Conservation (phyloP, 2,888 invertebrate species). For the Notodonta dromedarius region DNA sequence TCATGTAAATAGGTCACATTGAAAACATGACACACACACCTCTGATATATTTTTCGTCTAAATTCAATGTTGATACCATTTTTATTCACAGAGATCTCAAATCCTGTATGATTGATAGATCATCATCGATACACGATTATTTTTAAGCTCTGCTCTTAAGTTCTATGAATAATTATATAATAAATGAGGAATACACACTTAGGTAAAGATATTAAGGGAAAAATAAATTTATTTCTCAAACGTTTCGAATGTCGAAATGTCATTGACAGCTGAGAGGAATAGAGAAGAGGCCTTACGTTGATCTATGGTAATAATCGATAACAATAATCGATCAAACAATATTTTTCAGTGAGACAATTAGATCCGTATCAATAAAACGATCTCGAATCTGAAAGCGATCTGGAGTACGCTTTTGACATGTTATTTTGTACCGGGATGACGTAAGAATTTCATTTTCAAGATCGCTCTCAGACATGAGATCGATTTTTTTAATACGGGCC, state of each 20-base stretch:
- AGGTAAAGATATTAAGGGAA: slow-evolving; percentile 46
- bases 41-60: slow-evolving; percentile 78
- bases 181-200: slow-evolving; percentile 23
- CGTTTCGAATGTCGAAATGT: slow-evolving; percentile 71
- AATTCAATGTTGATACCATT: slow-evolving; percentile 78
- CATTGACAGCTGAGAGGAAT: slow-evolving; percentile 78
- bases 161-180: slow-evolving; percentile 51
- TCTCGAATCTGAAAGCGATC: too few species aligned
- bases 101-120: slow-evolving; percentile 25
- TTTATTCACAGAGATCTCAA: slow-evolving; percentile 40
- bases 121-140: slow-evolving; percentile 22
- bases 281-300: slow-evolving; percentile 59
- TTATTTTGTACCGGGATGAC: too few species aligned
- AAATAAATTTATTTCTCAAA: slow-evolving; percentile 65
- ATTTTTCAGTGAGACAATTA: too few species aligned
- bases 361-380: too few species aligned
- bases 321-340: slow-evolving; percentile 42
- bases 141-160: slow-evolving; percentile 15
- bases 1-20: slow-evolving; percentile 40
- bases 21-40: slow-evolving; percentile 59
- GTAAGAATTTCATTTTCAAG: too few species aligned
- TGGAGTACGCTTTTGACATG: too few species aligned
- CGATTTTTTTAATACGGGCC: too few species aligned
- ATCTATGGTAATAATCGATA: slow-evolving; percentile 75
- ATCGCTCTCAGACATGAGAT: too few species aligned